Percentiles rank a stretch among this genome's conserved stretches.
These are phyloP conservation scores for Ptilorrhoa leucosticta DNA, from an alignment of 2,113 vertebrate species.

Conservation along the genomic window DNA sequence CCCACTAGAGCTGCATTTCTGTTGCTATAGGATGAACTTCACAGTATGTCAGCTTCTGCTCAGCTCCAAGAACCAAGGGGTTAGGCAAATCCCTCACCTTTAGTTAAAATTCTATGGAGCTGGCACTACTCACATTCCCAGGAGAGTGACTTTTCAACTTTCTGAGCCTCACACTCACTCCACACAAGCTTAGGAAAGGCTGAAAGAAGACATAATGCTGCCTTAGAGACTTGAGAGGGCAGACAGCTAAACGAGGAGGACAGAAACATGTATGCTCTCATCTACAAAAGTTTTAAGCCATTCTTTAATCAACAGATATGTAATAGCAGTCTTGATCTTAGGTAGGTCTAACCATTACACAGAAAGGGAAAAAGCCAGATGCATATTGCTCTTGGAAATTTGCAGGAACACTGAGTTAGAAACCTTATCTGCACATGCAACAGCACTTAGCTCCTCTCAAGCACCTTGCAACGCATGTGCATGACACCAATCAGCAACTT, in stretches of 20 bases:
- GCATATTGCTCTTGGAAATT: neutral
- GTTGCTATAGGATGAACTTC: neutral
- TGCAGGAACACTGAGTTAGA: neutral
- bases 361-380: neutral
- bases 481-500: neutral
- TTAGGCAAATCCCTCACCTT: neutral
- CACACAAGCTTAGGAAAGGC: neutral
- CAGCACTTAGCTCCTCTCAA: neutral
- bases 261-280: neutral
- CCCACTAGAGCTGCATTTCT: neutral
- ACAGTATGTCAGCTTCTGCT: neutral
- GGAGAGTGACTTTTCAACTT: neutral
- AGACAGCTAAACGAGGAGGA: accelerated
- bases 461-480: neutral
- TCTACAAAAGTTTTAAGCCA: neutral
- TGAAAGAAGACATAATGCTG: neutral
- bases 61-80: neutral
- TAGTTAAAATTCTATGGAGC: neutral
- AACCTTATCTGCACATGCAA: neutral
- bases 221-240: neutral
- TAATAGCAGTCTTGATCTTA: neutral
- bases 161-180: neutral
- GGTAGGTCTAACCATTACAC: neutral
- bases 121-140: neutral
- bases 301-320: neutral